Evolutionary conservation across 2,797 vertebrate genomes (phyloP).

Genomic region (Molossus molossus): DNA sequence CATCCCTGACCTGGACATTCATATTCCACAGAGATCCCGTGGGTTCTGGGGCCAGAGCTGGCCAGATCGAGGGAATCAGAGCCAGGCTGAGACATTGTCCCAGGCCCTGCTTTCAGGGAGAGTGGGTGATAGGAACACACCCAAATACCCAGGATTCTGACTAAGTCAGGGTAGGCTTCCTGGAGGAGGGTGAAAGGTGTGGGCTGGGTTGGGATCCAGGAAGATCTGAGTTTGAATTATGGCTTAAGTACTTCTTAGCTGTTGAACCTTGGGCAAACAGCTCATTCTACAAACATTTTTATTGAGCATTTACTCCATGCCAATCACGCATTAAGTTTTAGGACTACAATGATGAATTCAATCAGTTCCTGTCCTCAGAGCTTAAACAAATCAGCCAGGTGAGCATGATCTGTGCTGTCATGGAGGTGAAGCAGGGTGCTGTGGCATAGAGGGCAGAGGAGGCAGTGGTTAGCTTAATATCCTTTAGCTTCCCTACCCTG

Average conservation of each 20-base stretch:
- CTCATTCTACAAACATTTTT: conserved; percentile 57
- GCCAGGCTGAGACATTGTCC: background rate
- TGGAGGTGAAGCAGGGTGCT: background rate
- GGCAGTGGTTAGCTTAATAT: background rate
- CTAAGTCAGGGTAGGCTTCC: conserved; percentile 73
- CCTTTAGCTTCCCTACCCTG: background rate
- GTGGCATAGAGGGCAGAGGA: background rate
- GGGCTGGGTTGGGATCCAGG: conserved; percentile 33
- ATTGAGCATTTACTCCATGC: background rate
- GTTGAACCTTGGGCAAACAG: conserved; percentile 56
- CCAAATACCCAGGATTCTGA: background rate
- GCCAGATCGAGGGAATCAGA: background rate
- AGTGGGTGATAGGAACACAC: background rate
- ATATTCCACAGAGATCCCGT: background rate
- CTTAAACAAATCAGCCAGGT: background rate
- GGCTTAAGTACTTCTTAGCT: conserved; percentile 56
- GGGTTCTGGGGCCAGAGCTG: background rate
- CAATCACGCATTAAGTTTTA: background rate
- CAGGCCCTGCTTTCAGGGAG: background rate
- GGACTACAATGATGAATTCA: background rate
- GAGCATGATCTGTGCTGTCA: accelerated
- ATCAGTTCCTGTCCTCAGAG: background rate
- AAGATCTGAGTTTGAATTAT: conserved; percentile 69
- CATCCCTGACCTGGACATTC: background rate
- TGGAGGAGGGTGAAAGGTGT: conserved; percentile 52